phyloP scores from a whole-genome alignment of 2,113 vertebrate species.

The Uria lomvia region DNA sequence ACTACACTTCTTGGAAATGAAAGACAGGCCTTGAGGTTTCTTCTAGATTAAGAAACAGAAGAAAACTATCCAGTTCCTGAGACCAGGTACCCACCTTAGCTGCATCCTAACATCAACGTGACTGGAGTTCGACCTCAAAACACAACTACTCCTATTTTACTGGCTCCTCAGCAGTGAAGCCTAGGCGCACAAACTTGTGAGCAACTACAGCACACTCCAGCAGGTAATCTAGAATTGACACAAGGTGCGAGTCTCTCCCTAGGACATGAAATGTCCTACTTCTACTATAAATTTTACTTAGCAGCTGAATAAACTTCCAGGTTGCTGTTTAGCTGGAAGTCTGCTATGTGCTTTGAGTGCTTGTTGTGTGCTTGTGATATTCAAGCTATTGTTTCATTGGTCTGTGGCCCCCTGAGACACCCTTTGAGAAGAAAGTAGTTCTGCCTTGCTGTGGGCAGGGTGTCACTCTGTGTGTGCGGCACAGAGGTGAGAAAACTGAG shows the following conservation, averaged over 20 bases:
- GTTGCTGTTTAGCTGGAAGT: background rate
- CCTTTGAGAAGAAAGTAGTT: background rate
- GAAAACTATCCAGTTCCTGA: background rate
- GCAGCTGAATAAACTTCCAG: background rate
- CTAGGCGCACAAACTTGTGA: background rate
- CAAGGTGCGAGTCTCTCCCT: background rate
- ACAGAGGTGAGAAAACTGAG: background rate
- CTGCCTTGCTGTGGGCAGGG: background rate
- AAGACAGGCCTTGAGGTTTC: background rate
- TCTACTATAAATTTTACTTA: background rate
- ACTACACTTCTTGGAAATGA: background rate
- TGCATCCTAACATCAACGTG: background rate
- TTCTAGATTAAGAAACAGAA: background rate
- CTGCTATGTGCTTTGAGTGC: background rate
- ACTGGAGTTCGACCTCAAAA: background rate
- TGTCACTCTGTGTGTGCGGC: background rate
- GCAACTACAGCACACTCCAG: rapidly evolving
- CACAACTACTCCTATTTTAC: background rate
- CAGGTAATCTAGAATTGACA: background rate
- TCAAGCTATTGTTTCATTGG: background rate
- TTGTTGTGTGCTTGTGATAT: background rate
- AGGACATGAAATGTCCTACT: background rate
- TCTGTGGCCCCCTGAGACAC: background rate
- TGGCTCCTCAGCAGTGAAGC: background rate
- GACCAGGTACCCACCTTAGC: background rate